Base-by-base conservation (phyloP, 2,797 vertebrate species). In the Gambusia yucatana region DNA sequence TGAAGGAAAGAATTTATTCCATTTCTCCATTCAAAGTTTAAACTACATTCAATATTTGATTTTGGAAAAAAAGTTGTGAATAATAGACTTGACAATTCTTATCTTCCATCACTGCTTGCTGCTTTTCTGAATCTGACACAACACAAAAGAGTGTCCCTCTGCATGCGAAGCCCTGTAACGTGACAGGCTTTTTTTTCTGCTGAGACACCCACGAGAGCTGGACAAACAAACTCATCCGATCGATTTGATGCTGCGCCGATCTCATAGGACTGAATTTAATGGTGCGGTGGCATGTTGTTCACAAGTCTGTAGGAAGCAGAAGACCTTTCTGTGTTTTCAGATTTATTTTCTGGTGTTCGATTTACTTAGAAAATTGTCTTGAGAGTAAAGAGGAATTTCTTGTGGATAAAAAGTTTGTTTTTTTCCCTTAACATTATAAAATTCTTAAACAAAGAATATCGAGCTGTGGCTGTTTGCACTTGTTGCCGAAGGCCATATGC, bases 221-320 rank as follows among this genome's bases (percentile, higher is more conserved):
- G 63, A 72, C 74, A 25, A 70, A 85, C 88, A 75, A 77, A 84
- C 86, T 80, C 76, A 78, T 74, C 61, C 55, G 22, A 94, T 94
- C 88, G 85, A 95, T 95, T 59, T 71, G 80, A 76, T 79, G 76
- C 77, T 81, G 81, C 57, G 77, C 85, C 77, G 77, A 87, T 87
- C 88, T 87, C 85, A 83, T 78, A 79, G 84, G 86, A 81, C 89
- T 55, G 86, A 88, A 94, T 88, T 74, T 86, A 93, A 74, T 6
- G 1, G 65, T 81, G 81, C 80, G 41, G 78, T 39, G 75, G 65
- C 81, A 33, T 70, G 80, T 71, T 83, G 84, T 82, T 80, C 71
- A 43, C 73, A 82, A 73, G 82, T 52, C 52, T 41, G 46, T 61
- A 61, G 59, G 63, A 22, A 28, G 46, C 73, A 77, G 52, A 69